phyloP scores from a whole-genome alignment of 1,140 invertebrate genomes.

The Thereuonema tuberculata region DNA sequence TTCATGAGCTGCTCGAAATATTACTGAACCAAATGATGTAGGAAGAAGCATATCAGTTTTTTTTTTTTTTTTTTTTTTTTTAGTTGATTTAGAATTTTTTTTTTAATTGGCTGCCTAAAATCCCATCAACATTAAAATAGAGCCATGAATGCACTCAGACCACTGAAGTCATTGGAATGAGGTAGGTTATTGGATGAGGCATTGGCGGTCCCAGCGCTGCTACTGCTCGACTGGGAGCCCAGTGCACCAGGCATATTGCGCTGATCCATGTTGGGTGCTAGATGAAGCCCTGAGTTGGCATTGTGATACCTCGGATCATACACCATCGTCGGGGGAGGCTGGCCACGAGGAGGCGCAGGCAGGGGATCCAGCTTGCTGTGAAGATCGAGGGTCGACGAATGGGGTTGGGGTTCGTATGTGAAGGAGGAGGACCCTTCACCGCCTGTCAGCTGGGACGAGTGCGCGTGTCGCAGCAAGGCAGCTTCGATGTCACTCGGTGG shows the following conservation, averaged over 20 bases:
- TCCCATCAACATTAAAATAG: slow-evolving; percentile 9
- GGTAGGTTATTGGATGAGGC: not conserved
- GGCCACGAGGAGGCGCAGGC: not conserved
- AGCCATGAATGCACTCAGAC: slow-evolving; percentile 13
- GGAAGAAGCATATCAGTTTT: no score
- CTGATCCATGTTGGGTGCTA: not conserved
- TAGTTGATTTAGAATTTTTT: no score
- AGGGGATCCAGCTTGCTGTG: not conserved
- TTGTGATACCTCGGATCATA: slow-evolving; percentile 11
- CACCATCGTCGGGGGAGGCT: slow-evolving; percentile 11
- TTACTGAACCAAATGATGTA: no score
- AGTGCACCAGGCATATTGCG: not conserved
- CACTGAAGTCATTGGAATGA: slow-evolving; percentile 6
- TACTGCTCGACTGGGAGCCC: no score
- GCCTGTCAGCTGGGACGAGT: not conserved
- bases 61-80: no score
- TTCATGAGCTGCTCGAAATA: no score
- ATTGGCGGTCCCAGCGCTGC: no score
- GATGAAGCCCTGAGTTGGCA: not conserved
- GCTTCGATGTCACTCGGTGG: not conserved
- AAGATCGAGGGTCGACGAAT: not conserved
- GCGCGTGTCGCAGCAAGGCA: not conserved
- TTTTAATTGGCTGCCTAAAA: no score
- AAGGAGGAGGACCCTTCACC: not conserved
- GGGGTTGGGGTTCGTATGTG: not conserved